Conservation (phyloP, 2,888 invertebrate genomes). For the Actias luna region DNA sequence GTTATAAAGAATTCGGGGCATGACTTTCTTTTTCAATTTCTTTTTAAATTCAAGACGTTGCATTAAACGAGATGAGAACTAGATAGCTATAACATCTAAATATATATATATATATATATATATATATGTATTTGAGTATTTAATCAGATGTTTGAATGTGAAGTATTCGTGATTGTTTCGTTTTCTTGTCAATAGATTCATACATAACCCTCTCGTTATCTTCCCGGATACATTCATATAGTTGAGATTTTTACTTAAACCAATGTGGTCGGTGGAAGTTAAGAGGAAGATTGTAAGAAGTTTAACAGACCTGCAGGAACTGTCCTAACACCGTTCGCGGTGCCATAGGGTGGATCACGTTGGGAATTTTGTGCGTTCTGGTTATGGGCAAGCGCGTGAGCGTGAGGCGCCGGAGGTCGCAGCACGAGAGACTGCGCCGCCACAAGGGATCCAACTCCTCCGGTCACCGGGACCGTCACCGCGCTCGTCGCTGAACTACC, state of each 20-base stretch:
- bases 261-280: not conserved
- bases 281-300: not conserved
- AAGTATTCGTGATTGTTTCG: no score
- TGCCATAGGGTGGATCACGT: conserved; percentile 71
- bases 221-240: no score
- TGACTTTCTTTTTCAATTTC: no score
- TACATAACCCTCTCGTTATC: not conserved
- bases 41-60: no score
- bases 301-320: conserved; percentile 61
- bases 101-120: no score
- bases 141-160: no score
- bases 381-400: conserved; percentile 58
- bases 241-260: no score
- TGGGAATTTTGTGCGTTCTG: conserved; percentile 74
- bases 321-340: conserved; percentile 60
- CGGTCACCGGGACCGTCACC: conserved; percentile 85
- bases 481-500: conserved; percentile 79
- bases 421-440: conserved; percentile 87
- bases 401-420: conserved; percentile 81
- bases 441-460: conserved; percentile 79
- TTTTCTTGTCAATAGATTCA: no score
- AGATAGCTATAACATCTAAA: no score
- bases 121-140: no score
- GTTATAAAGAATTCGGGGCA: no score
- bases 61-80: no score